Percentiles rank a stretch among this genome's conserved stretches.
Evolutionary conservation across 2,113 vertebrate genomes (phyloP).

Genomic region (Polypterus senegalus): DNA sequence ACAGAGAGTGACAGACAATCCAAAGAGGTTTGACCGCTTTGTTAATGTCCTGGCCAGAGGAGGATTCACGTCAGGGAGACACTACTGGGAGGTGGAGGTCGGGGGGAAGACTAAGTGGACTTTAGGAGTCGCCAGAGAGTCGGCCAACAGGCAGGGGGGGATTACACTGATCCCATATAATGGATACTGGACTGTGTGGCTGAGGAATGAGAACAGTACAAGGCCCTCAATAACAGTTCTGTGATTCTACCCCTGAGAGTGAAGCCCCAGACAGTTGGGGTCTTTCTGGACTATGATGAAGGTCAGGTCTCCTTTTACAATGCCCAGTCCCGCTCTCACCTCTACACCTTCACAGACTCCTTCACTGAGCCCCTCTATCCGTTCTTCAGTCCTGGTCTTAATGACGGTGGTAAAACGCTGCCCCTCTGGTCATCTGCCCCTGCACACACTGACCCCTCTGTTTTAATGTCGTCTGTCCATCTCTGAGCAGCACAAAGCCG

Average conservation of each 20-base stretch:
- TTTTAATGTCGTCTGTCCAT: too few species aligned
- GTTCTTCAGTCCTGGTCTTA: conserved; percentile 60
- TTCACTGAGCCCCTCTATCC: conserved; percentile 50
- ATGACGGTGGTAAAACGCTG: too few species aligned
- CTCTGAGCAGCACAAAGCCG: too few species aligned
- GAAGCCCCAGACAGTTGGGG: conserved; percentile 21
- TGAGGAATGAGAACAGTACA: conserved; percentile 5
- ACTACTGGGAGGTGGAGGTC: conserved; percentile 23
- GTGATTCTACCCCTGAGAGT: neutral
- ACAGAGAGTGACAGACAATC: conserved; percentile 3
- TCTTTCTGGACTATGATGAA: conserved; percentile 41
- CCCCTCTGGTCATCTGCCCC: too few species aligned
- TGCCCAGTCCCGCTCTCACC: conserved; percentile 28
- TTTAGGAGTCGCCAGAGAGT: conserved; percentile 15
- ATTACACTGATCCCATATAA: conserved; percentile 9
- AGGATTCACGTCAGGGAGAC: conserved; percentile 16
- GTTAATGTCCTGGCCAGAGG: conserved; percentile 13
- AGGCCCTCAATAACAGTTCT: too few species aligned
- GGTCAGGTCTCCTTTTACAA: conserved; percentile 46
- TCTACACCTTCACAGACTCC: conserved; percentile 33
- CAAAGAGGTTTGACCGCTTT: conserved; percentile 3
- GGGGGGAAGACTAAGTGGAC: conserved; percentile 15
- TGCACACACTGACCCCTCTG: too few species aligned
- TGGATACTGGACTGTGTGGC: conserved; percentile 21
- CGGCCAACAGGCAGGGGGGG: conserved; percentile 17